Evolutionary conservation across 2,888 invertebrate genomes (phyloP).

Genomic region (Rhaphigaster nebulosa): DNA sequence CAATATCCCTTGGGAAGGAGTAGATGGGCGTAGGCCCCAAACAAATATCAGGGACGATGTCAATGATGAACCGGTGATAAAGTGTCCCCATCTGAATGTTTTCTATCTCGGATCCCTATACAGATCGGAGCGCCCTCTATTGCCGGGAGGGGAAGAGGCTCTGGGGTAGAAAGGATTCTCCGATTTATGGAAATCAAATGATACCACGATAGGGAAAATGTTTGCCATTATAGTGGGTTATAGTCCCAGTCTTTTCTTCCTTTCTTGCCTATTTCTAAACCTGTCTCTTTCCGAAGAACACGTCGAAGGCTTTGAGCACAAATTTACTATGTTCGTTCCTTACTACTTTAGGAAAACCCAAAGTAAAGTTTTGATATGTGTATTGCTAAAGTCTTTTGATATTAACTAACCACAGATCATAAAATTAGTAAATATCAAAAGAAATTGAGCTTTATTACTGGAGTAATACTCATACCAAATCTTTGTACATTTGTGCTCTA

Average conservation of each 20-base stretch:
- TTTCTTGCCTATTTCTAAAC: neutral
- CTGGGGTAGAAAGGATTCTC: neutral
- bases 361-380: no score
- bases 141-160: neutral
- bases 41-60: neutral
- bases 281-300: neutral
- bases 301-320: no score
- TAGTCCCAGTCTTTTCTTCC: neutral
- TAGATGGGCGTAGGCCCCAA: neutral
- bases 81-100: slow-evolving; percentile 19
- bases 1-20: neutral
- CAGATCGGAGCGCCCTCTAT: neutral
- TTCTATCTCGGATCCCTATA: neutral
- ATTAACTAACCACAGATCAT: no score
- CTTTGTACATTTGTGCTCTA: no score
- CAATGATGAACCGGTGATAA: slow-evolving; percentile 24
- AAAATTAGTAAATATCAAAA: no score
- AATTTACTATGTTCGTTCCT: no score
- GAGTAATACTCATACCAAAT: no score
- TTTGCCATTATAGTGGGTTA: neutral
- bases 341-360: no score
- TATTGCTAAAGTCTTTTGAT: no score
- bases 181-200: slow-evolving; percentile 41
- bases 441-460: no score
- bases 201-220: slow-evolving; percentile 26